Conservation (phyloP, 2,888 invertebrate species). For the Nomada fabriciana region DNA sequence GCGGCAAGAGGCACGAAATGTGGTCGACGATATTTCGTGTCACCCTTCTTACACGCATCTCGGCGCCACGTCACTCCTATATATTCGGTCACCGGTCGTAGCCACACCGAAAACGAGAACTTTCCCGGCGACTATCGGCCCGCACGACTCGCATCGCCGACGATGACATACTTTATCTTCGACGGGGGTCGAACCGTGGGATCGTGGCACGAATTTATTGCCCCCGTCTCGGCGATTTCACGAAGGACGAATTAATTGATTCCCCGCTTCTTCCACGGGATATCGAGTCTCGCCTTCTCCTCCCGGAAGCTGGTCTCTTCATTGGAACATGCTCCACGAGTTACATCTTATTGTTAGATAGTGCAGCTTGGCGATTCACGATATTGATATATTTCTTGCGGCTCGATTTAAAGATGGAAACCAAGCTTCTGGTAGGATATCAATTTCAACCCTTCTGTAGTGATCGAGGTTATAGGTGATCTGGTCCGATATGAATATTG, state of each 20-base stretch:
- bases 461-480: too few relatives aligned
- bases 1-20: constrained; percentile 45
- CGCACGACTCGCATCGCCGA: constrained; percentile 53
- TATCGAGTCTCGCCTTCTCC: too few relatives aligned
- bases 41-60: constrained; percentile 60
- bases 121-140: constrained; percentile 59
- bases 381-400: too few relatives aligned
- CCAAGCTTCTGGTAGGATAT: too few relatives aligned
- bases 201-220: constrained; percentile 53
- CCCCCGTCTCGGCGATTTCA: constrained; percentile 25
- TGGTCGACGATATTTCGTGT: constrained; percentile 61
- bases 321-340: too few relatives aligned
- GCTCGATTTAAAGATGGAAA: too few relatives aligned
- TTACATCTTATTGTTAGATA: too few relatives aligned
- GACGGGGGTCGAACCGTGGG: constrained; percentile 47
- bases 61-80: constrained; percentile 63
- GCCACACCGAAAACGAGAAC: constrained; percentile 56
- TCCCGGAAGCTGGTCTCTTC: too few relatives aligned
- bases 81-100: constrained; percentile 49
- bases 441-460: too few relatives aligned
- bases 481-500: too few relatives aligned
- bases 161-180: constrained; percentile 62
- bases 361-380: too few relatives aligned
- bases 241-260: constrained; percentile 51
- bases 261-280: background rate